phyloP scores from a whole-genome alignment of 1,140 invertebrate species.

The Brevipalpus yothersi region DNA sequence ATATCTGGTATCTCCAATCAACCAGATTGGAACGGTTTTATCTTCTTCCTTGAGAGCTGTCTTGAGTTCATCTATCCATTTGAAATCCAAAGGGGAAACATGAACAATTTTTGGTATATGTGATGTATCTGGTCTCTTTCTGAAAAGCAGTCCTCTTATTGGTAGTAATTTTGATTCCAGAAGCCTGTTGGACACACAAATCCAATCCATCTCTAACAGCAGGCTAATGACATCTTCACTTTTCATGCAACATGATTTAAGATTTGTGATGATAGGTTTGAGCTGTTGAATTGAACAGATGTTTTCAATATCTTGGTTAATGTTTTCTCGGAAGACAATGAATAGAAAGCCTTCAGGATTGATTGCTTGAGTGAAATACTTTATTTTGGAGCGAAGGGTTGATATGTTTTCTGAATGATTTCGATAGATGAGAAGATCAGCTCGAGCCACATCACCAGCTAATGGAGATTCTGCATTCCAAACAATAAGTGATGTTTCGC shows the following conservation, averaged over 20 bases:
- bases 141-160: neutral
- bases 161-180: neutral
- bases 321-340: neutral
- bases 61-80: neutral
- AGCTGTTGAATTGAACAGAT: no score
- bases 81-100: neutral
- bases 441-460: neutral
- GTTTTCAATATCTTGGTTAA: neutral
- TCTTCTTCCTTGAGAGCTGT: neutral
- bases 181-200: neutral
- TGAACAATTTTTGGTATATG: neutral
- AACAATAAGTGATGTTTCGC: neutral
- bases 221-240: no score
- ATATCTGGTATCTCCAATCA: neutral
- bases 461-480: neutral
- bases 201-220: neutral
- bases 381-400: no score
- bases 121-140: neutral
- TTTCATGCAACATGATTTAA: no score
- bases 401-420: neutral
- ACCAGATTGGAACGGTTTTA: neutral
- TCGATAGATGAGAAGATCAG: neutral
- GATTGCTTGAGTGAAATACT: neutral
- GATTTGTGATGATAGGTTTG: no score
- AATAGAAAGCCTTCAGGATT: neutral